These are phyloP conservation scores for Brienomyrus longianalis DNA, from an alignment of 2,113 vertebrate species.

Conservation along the genomic window DNA sequence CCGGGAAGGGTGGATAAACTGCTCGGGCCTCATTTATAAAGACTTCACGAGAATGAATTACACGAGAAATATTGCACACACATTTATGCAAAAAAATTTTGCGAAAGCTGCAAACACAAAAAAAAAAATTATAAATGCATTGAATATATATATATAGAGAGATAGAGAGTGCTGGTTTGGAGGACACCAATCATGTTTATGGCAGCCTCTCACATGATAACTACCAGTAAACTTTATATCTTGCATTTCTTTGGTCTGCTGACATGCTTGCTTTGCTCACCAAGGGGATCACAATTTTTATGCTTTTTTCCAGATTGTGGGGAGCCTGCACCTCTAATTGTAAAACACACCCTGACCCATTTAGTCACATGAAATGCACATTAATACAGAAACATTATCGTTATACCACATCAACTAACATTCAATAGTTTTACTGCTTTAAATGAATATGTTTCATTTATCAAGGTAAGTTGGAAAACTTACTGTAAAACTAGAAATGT, in stretches of 20 bases:
- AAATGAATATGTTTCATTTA: neutral
- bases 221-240: neutral
- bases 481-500: neutral
- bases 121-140: neutral
- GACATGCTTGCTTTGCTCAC: neutral
- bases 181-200: neutral
- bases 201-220: neutral
- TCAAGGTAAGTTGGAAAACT: neutral
- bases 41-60: neutral
- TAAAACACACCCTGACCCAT: neutral
- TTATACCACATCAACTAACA: neutral
- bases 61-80: neutral
- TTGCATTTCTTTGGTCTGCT: neutral
- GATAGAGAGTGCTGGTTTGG: too few relatives aligned
- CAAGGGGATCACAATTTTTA: neutral
- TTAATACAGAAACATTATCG: neutral
- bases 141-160: neutral
- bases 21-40: neutral
- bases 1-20: neutral
- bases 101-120: neutral
- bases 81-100: neutral
- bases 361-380: neutral
- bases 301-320: neutral
- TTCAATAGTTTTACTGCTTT: neutral
- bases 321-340: neutral